Base-by-base conservation (phyloP, 2,888 invertebrate species). In the Campoletis raptor region DNA sequence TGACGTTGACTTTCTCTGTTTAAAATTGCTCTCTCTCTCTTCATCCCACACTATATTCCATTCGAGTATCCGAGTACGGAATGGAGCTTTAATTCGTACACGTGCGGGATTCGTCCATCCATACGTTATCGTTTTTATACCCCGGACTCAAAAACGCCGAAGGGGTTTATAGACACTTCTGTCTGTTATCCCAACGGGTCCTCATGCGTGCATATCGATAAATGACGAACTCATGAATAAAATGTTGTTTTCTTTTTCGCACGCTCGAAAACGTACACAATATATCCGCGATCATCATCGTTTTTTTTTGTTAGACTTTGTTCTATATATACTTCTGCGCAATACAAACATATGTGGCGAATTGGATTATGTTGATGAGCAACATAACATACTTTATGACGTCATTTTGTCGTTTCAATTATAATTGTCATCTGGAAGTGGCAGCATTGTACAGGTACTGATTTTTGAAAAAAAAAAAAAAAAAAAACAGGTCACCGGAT, bases 101-200 rank as follows among this genome's bases (percentile, higher is more conserved):
- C 86, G 84, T 79, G 84, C 82, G 66, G 48, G 76, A 76, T 76
- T 45, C 85, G 74, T 74, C 72, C 84, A 72, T 84, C 86, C 81
- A 82, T 82, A 82, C 85, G 85, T 85, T 87, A 87, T 82, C 79
- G 80, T 87, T 87, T 85, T 87, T 79, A 87, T 85, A 79, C 76
- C 79, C 61, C 57, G 82, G 30, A 54, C 79, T 82, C 64, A 42
- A 80, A 81, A 87, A 82, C 64, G 79, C 76, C 72, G n/a, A 67
- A 67, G 66, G 79, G 42, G n/a, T 61, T 21, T 70, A 42, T 80
- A 80, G 48, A 64, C 57, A 78, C 57, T 66, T 70, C 24, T 76
- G 52, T 81, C 48, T 37, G 64, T 73, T 80, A 61, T 45, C 70
- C 24, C 6, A 40, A 18, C 45, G n/a, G 72, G 21, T 21, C 24